Conservation (phyloP, 2,797 vertebrate genomes). For the Melanotaenia maccullochi region DNA sequence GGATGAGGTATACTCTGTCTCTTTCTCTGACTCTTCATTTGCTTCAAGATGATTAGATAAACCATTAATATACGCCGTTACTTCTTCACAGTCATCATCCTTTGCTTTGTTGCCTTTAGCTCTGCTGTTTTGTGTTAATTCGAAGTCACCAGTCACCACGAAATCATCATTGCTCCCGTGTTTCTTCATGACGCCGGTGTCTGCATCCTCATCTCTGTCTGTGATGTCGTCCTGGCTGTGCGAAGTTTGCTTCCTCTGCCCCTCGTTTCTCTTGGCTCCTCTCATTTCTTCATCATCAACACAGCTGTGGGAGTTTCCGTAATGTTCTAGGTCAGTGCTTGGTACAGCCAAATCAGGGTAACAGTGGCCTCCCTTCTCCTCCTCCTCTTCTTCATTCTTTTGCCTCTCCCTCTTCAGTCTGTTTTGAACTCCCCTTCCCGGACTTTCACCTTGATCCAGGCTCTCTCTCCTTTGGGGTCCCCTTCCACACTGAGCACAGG, state of each 20-base stretch:
- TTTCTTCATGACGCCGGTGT: conserved; percentile 14
- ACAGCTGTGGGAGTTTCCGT: conserved; percentile 26
- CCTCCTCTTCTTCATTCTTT: conserved; percentile 44
- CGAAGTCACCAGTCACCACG: not conserved
- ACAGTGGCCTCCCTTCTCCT: conserved; percentile 25
- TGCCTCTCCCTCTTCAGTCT: conserved; percentile 41
- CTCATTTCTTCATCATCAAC: conserved; percentile 27
- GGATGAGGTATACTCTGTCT: not conserved
- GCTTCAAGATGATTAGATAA: conserved; percentile 9
- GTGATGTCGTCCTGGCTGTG: not conserved
- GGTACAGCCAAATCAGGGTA: conserved; percentile 14
- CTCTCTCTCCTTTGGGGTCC: conserved; percentile 28
- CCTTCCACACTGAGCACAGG: conserved; percentile 36
- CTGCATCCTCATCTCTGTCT: conserved; percentile 10
- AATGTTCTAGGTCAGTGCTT: conserved; percentile 46
- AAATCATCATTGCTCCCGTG: not conserved
- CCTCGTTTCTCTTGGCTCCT: conserved; percentile 20
- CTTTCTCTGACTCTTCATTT: conserved; percentile 4
- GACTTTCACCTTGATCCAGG: conserved; percentile 37
- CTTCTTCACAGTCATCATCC: not conserved
- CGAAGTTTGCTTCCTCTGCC: conserved; percentile 24
- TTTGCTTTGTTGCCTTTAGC: not conserved
- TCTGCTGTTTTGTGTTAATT: not conserved
- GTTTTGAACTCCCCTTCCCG: not conserved
- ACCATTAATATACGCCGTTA: not conserved